Percentiles rank a stretch among this genome's conserved stretches.
These are phyloP conservation scores for Maniola hyperantus DNA, from an alignment of 2,888 invertebrate species.

Conservation along the genomic window DNA sequence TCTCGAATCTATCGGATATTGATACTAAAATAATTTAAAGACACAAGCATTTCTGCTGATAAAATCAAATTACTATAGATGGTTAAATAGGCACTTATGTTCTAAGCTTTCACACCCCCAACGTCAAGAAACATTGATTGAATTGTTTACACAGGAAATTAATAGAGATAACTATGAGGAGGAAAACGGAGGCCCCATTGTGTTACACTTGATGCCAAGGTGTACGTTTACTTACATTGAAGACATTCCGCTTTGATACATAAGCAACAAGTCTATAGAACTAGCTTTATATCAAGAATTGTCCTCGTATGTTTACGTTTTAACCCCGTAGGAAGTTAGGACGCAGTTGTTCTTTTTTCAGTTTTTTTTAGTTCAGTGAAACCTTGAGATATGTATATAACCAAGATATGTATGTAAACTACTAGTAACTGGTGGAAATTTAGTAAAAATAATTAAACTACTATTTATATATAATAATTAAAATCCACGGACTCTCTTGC, in stretches of 20 bases:
- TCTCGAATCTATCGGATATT: not conserved
- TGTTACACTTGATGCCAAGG: constrained; percentile 25
- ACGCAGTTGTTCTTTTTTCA: no score
- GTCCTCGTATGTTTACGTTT: no score
- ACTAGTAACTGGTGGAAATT: no score
- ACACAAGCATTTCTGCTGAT: not conserved
- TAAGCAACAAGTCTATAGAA: not conserved
- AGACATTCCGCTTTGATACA: not conserved
- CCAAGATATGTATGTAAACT: no score
- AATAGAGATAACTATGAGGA: constrained; percentile 60
- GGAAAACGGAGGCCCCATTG: constrained; percentile 36
- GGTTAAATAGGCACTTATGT: constrained; percentile 25
- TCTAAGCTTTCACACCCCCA: constrained; percentile 33
- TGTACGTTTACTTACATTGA: constrained; percentile 13
- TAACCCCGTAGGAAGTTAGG: no score
- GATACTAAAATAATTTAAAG: not conserved
- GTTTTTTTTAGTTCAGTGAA: no score
- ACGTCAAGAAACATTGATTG: constrained; percentile 48
- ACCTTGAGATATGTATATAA: no score
- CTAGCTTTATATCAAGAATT: no score
- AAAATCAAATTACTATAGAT: constrained; percentile 15
- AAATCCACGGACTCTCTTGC: no score
- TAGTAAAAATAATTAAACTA: no score
- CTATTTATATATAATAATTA: no score
- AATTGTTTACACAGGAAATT: constrained; percentile 65